A percentile compares a stretch with the other conserved stretches of the same genome.
Evolutionary conservation across 2,888 invertebrate genomes (phyloP).

Genomic region (Vannuccia rotundouncinata): DNA sequence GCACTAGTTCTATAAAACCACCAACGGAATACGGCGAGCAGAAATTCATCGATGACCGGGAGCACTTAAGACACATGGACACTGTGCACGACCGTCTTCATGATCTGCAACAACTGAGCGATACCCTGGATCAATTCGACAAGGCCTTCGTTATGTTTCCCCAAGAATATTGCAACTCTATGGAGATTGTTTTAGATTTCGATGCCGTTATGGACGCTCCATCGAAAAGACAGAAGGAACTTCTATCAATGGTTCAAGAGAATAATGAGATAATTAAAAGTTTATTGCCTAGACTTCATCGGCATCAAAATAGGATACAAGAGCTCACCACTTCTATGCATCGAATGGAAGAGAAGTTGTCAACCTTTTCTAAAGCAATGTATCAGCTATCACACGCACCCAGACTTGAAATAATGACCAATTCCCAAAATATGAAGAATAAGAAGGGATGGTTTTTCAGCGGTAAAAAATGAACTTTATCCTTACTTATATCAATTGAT

Average conservation of each 20-base stretch:
- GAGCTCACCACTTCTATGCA: background rate
- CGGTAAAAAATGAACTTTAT: background rate
- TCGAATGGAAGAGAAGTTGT: background rate
- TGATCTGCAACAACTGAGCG: background rate
- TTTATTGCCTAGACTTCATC: background rate
- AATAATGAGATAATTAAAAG: background rate
- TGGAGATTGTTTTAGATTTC: background rate
- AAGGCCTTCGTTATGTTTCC: background rate
- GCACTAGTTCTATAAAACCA: background rate
- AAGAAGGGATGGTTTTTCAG: background rate
- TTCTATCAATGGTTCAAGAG: background rate
- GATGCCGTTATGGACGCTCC: background rate
- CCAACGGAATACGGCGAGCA: background rate
- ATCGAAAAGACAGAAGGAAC: background rate
- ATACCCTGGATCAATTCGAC: background rate
- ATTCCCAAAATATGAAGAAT: background rate
- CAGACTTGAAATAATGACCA: background rate
- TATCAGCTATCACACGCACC: background rate
- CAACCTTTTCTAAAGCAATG: background rate
- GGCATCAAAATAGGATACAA: background rate
- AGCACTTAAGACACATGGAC: background rate
- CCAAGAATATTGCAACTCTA: background rate
- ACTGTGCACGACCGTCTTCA: background rate
- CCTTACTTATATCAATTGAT: too few species aligned
- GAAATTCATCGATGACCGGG: background rate